Evolutionary conservation across 2,797 vertebrate genomes (phyloP).

Genomic region (Ptychadena robeensis): DNA sequence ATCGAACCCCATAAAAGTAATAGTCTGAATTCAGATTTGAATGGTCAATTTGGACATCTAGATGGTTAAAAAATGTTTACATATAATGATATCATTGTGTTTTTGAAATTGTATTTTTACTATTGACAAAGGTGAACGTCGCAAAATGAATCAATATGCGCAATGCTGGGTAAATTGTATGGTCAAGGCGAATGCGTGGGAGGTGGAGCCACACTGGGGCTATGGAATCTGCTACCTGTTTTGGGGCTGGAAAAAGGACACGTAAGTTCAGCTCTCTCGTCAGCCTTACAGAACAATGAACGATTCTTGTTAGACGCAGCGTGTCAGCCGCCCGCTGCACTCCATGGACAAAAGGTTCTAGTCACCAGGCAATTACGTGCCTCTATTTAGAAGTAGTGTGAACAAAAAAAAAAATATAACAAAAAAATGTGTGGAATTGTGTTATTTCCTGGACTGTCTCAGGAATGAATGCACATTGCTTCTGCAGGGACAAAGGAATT

Average conservation of each 20-base stretch:
- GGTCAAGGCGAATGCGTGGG: conserved; percentile 28
- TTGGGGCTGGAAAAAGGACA: conserved; percentile 22
- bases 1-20: too few species aligned
- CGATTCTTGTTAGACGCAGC: not conserved
- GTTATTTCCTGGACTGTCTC: conserved; percentile 23
- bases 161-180: conserved; percentile 13
- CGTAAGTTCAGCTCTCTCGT: conserved; percentile 11
- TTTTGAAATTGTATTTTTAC: not conserved
- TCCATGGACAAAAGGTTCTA: conserved; percentile 21
- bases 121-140: not conserved
- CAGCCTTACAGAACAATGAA: conserved; percentile 35
- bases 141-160: not conserved
- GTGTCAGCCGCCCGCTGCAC: conserved; percentile 8
- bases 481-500: not conserved
- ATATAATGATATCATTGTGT: not conserved
- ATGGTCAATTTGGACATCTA: not conserved
- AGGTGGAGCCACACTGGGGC: conserved; percentile 12
- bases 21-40: not conserved
- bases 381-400: conserved; percentile 20
- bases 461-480: not conserved
- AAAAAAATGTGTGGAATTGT: conserved; percentile 5
- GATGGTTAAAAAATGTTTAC: not conserved
- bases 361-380: conserved; percentile 37
- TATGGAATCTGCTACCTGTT: conserved; percentile 29
- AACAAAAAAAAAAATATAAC: conserved; percentile 10